Percentiles rank a stretch among this genome's conserved stretches.
phyloP scores from a whole-genome alignment of 2,888 invertebrate species.

The Micoletzkya japonica region DNA sequence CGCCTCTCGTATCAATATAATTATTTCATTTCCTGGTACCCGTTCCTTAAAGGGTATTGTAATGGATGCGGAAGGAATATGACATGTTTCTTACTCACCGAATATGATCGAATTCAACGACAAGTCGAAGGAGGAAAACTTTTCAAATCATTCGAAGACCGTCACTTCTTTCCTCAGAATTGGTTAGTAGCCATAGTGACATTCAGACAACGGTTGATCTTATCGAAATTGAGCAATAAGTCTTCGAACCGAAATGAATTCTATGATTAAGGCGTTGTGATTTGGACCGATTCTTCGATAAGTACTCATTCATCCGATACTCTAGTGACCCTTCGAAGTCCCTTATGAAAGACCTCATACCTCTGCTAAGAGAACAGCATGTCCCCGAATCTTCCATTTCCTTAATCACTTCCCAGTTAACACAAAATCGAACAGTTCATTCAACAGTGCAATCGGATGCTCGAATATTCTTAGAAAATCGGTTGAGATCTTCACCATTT shows the following conservation, averaged over 20 bases:
- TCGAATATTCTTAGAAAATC: constrained; percentile 40
- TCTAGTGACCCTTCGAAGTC: constrained; percentile 40
- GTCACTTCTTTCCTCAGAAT: constrained; percentile 58
- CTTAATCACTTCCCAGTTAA: constrained; percentile 44
- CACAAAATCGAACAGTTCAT: constrained; percentile 48
- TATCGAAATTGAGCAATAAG: too few relatives aligned
- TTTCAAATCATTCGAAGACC: constrained; percentile 49
- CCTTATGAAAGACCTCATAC: constrained; percentile 38
- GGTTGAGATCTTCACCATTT: constrained; percentile 38
- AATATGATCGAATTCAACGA: constrained; percentile 50
- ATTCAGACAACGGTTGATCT: not conserved
- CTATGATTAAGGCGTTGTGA: constrained; percentile 49
- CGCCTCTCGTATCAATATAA: too few relatives aligned
- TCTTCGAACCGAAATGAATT: not conserved
- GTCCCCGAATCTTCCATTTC: constrained; percentile 41
- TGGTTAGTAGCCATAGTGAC: constrained; percentile 40
- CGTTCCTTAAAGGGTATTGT: constrained; percentile 43
- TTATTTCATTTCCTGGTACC: constrained; percentile 34
- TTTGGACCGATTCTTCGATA: constrained; percentile 35
- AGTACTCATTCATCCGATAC: constrained; percentile 44
- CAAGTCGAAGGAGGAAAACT: constrained; percentile 35
- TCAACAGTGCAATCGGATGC: constrained; percentile 49
- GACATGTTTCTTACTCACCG: constrained; percentile 56
- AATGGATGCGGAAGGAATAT: constrained; percentile 57
- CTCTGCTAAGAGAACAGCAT: constrained; percentile 35